Conservation (phyloP, 1,140 invertebrate species). For the Forficula auricularia region DNA sequence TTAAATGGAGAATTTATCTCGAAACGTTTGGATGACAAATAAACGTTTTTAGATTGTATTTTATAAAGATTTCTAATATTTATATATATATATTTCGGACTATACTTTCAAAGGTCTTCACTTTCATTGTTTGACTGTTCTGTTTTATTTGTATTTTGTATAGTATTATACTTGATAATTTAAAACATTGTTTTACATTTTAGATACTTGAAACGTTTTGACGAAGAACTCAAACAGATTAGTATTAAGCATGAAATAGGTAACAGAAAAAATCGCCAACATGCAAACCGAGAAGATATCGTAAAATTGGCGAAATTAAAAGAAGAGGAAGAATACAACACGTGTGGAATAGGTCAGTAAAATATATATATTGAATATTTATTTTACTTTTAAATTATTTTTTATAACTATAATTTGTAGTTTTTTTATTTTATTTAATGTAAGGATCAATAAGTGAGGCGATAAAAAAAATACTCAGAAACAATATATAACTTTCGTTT, state of each 20-base stretch:
- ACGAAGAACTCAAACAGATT: slow-evolving; percentile 61
- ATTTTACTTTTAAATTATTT: neutral
- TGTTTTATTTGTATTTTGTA: slow-evolving; percentile 6
- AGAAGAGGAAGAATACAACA: slow-evolving; percentile 48
- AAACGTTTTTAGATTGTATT: too few relatives aligned
- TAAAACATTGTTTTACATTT: slow-evolving; percentile 6
- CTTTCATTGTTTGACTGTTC: too few relatives aligned
- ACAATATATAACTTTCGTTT: too few relatives aligned
- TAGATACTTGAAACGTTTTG: slow-evolving; percentile 41
- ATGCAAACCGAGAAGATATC: slow-evolving; percentile 53
- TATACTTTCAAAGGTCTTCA: too few relatives aligned
- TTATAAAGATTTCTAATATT: too few relatives aligned
- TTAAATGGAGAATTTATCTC: too few relatives aligned
- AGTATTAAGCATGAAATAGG: slow-evolving; percentile 52
- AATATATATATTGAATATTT: slow-evolving; percentile 7
- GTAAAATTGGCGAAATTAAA: slow-evolving; percentile 49
- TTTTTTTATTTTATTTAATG: too few relatives aligned
- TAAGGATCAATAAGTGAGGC: too few relatives aligned
- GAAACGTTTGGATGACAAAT: too few relatives aligned
- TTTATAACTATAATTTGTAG: slow-evolving; percentile 21
- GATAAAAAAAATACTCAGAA: too few relatives aligned
- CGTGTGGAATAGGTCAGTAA: slow-evolving; percentile 45
- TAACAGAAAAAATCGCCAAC: slow-evolving; percentile 43
- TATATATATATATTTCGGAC: too few relatives aligned
- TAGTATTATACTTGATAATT: slow-evolving; percentile 13